These are phyloP conservation scores for Brachionichthys hirsutus DNA, from an alignment of 2,113 vertebrate genomes.

Conservation along the genomic window DNA sequence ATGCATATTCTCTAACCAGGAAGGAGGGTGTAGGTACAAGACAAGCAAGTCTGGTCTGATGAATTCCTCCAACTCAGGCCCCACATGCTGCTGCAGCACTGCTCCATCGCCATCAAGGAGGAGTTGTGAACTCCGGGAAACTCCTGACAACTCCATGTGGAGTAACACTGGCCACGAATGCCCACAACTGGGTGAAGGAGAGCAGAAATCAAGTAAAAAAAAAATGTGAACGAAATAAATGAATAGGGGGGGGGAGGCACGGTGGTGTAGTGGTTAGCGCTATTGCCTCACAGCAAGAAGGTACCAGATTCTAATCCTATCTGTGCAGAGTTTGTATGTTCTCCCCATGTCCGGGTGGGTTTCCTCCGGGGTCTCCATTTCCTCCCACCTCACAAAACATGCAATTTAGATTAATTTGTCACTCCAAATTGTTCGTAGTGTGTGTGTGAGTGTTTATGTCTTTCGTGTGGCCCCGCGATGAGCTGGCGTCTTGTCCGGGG, in stretches of 20 bases:
- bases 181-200: constrained; percentile 48
- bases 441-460: too few relatives aligned
- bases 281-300: too few relatives aligned
- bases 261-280: too few relatives aligned
- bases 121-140: constrained; percentile 65
- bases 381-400: too few relatives aligned
- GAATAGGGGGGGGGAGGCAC: neutral
- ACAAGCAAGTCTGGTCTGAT: constrained; percentile 77
- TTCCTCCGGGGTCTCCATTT: too few relatives aligned
- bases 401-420: too few relatives aligned
- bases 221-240: neutral
- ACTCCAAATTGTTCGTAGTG: too few relatives aligned
- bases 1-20: constrained; percentile 60
- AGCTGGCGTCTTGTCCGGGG: too few relatives aligned
- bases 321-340: too few relatives aligned
- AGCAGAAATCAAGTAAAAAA: accelerated
- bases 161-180: constrained; percentile 79
- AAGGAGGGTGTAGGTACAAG: constrained; percentile 78
- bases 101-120: constrained; percentile 78
- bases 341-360: too few relatives aligned
- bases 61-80: constrained; percentile 85
- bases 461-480: too few relatives aligned
- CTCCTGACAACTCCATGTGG: constrained; percentile 81
- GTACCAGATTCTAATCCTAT: too few relatives aligned
- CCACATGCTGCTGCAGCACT: constrained; percentile 84